Evolutionary conservation across 1,140 invertebrate species (phyloP).

Genomic region (Colletes gigas): DNA sequence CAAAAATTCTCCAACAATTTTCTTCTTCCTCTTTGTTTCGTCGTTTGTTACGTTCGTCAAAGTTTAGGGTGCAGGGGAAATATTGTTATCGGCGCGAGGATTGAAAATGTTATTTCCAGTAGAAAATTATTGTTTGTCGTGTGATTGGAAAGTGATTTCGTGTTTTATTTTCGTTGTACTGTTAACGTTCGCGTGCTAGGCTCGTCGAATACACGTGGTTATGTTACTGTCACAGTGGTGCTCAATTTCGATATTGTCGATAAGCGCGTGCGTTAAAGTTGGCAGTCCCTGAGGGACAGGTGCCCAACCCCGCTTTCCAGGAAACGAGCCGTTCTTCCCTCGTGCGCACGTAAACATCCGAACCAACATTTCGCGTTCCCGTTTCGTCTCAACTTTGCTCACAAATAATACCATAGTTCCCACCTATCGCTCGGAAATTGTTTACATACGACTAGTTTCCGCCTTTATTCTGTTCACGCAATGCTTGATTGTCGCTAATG

Average conservation of each 20-base stretch:
- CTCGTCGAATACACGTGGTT: slow-evolving; percentile 66
- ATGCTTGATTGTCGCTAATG: neutral
- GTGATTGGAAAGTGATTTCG: neutral
- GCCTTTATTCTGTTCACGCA: too few relatives aligned
- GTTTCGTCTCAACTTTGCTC: slow-evolving; percentile 43
- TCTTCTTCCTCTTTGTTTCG: neutral
- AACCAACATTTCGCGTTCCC: slow-evolving; percentile 63
- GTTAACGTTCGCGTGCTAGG: neutral
- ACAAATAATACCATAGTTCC: slow-evolving; percentile 11
- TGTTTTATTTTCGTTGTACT: neutral
- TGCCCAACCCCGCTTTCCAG: slow-evolving; percentile 79
- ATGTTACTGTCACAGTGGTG: slow-evolving; percentile 59
- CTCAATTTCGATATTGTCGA: slow-evolving; percentile 47
- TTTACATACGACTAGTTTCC: neutral
- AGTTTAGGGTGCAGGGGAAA: neutral
- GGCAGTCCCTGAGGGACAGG: slow-evolving; percentile 78
- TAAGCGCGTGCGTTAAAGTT: slow-evolving; percentile 14
- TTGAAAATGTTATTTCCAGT: neutral
- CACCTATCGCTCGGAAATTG: neutral
- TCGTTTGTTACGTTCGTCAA: neutral
- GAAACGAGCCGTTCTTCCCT: slow-evolving; percentile 74
- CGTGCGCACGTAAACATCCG: slow-evolving; percentile 64
- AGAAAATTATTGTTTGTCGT: neutral
- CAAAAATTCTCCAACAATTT: too few relatives aligned
- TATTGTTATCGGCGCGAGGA: too few relatives aligned